Conservation (phyloP, 2,113 vertebrate genomes). For the Okapia johnstoni region DNA sequence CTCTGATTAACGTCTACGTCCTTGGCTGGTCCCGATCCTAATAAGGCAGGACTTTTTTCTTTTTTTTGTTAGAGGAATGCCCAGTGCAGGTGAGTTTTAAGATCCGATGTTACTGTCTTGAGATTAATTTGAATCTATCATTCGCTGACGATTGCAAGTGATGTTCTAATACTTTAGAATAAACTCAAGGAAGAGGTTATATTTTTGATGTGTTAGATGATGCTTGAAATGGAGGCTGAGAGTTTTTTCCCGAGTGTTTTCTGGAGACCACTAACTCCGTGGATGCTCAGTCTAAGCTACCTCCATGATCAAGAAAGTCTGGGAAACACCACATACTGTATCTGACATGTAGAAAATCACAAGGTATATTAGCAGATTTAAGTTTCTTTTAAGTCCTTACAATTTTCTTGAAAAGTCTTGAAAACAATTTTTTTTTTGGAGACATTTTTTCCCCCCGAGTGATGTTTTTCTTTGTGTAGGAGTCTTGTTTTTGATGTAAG, state of each 20-base stretch:
- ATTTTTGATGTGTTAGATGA: background rate
- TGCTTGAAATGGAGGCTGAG: background rate
- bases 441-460: background rate
- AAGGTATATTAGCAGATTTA: background rate
- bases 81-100: background rate
- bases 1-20: background rate
- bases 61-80: background rate
- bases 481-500: background rate
- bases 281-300: background rate
- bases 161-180: background rate
- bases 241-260: background rate
- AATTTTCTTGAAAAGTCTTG: background rate
- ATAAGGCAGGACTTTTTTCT: background rate
- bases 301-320: background rate
- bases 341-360: background rate
- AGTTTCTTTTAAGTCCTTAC: background rate
- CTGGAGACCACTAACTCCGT: background rate
- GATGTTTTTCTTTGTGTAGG: background rate
- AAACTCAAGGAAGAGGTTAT: background rate
- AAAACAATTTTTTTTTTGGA: background rate
- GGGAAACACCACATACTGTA: background rate
- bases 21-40: background rate
- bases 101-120: background rate
- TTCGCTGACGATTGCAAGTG: background rate
- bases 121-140: background rate